A percentile compares a stretch with the other conserved stretches of the same genome.
Evolutionary conservation across 2,113 vertebrate genomes (phyloP).

Genomic region (Ceratotherium simum): DNA sequence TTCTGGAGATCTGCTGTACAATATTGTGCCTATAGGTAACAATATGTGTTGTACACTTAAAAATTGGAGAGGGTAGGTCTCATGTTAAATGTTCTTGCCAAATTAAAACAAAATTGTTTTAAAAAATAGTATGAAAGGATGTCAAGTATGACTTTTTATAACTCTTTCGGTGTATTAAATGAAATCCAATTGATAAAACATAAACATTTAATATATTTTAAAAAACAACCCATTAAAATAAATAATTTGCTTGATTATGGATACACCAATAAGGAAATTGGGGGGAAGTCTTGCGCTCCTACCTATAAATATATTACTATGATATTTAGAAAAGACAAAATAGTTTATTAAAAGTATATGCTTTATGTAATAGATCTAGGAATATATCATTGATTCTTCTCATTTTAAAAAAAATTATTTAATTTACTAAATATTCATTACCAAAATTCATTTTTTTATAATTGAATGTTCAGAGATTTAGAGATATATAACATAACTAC

Average conservation of each 20-base stretch:
- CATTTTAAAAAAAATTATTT: conserved; percentile 10
- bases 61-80: neutral
- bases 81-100: neutral
- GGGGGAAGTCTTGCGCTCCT: neutral
- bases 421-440: conserved; percentile 64
- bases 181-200: neutral
- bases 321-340: neutral
- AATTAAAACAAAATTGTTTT: neutral
- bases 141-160: neutral
- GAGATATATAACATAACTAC: conserved; percentile 64
- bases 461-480: conserved; percentile 66
- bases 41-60: neutral
- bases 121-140: neutral
- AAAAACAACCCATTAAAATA: neutral
- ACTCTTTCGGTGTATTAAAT: neutral
- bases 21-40: neutral
- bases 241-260: neutral
- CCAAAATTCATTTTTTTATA: conserved; percentile 62
- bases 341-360: neutral
- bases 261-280: neutral
- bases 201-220: neutral
- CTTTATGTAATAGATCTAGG: neutral
- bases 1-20: neutral
- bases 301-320: neutral
- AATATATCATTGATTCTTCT: neutral